Base-by-base conservation (phyloP, 2,797 vertebrate species). In the Luscinia megarhynchos region DNA sequence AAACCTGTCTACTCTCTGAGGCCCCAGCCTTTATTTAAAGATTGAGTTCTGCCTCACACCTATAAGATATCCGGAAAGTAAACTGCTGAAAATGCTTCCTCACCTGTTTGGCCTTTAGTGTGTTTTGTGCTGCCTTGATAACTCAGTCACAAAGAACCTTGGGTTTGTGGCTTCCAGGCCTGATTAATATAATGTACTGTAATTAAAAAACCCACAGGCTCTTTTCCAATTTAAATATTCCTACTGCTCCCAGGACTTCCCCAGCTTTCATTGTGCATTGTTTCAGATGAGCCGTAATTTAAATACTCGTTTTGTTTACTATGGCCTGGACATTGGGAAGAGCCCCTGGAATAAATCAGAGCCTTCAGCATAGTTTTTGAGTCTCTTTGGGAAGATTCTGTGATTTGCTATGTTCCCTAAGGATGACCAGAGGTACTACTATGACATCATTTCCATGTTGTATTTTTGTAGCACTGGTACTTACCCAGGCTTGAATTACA, bases 221-320 rank as follows among this genome's bases (percentile, higher is more conserved):
- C 69, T 89, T 90, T 77, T 84, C 75, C n/a, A 64, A 41, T 89
- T 80, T 75, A 89, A 93, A 87, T 92, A 93, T 94, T 91, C 78
- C 57, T 74, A 57, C 40, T 89, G 53, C 53, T 95, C 48, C 34
- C 40, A 70, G 58, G 83, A 83, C 64, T 93, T 93, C 54, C 61
- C n/a, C 22, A 41, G 36, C 40, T 95, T 90, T 80, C 81, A 64
- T 89, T 92, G 84, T 83, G n/a, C 68, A 77, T 89, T 94, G 72
- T 87, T 96, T 90, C 24, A 62, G 22, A 72, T 89, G 68, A 94
- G 61, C 90, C 38, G 58, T 90, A 85, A 83, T 77, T 90, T 74
- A 90, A 94, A 72, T 80, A 80, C 10, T 89, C 91, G 10, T 75
- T 84, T 84, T 73, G 27, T 50, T 84, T 46, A 50, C 21, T 69